Base-by-base conservation (phyloP, 2,113 vertebrate species). In the Mustelus asterias region DNA sequence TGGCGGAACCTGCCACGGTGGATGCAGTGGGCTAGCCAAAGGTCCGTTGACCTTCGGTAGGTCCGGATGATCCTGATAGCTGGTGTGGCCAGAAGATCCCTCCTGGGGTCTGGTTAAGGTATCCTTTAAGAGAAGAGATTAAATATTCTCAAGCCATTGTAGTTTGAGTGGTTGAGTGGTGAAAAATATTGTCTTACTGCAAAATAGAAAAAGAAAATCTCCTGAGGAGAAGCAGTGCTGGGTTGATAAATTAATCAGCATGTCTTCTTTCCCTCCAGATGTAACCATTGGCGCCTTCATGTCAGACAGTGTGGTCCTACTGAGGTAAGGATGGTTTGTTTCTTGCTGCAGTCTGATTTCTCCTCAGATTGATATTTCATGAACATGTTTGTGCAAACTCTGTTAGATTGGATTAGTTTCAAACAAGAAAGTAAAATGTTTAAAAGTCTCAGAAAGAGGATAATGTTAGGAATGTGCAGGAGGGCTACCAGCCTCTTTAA, bases 201-300 rank as follows among this genome's bases (percentile, higher is more conserved):
- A 33, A 95, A 95, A 95, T 18, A 6, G 37, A 33, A 33, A 60
- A 89, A 9, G 67, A 22, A 76, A 41, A 41, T 83, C 5, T 83
- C 37, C 37, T 41, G 80, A 83, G 18, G 37, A 22, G 37, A 83
- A 22, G 13, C 16, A 83, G 16, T 83, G 22, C 37, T 83, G 16
- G 37, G 3, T 94, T 94, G 67, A 13, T 14, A 20, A 48, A 54
- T 95, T 11, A 70, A 54, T 95, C 37, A 48, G 11, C 67, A 3
- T 95, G 24, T 95, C 69, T 76, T 85, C 95, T 97, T 97, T 67
- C 1, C 85, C 97, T 98, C 96, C 98, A 99, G 99, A 99, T 98
- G 97, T 99, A 95, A 99, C 99, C 0, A 88, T 99, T 60, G 99
- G 99, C 94, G 99, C 99, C 86, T 99, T 99, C 97, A 98, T 99